Evolutionary conservation across 2,888 invertebrate species (phyloP).

Genomic region (Meloe dianella): DNA sequence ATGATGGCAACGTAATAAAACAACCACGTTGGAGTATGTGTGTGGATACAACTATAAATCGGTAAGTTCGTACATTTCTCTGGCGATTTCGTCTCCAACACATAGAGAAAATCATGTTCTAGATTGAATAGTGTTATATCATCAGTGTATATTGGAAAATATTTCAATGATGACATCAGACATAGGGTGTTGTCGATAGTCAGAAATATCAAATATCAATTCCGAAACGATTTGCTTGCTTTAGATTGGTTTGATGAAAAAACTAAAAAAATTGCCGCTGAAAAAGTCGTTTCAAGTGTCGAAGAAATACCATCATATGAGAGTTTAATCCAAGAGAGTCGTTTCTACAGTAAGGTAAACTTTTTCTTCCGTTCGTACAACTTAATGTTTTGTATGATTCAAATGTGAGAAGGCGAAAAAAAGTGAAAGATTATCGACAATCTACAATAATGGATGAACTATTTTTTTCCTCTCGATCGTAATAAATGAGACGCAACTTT

Average conservation of each 20-base stretch:
- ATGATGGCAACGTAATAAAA: constrained; percentile 38
- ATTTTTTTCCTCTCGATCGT: background rate
- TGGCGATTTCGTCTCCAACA: constrained; percentile 8
- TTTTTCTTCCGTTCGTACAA: background rate
- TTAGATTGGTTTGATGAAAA: constrained; percentile 54
- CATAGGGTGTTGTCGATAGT: constrained; percentile 47
- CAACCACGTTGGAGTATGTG: constrained; percentile 46
- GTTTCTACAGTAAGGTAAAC: constrained; percentile 44
- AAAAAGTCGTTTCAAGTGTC: constrained; percentile 48
- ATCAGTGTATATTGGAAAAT: constrained; percentile 50
- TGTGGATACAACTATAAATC: constrained; percentile 39
- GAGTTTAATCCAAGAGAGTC: constrained; percentile 42
- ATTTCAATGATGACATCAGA: constrained; percentile 49
- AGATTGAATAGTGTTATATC: constrained; percentile 43
- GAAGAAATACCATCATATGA: constrained; percentile 49
- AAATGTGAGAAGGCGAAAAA: too few species aligned
- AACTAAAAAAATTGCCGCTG: constrained; percentile 48
- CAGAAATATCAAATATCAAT: constrained; percentile 51
- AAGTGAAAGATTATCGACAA: background rate
- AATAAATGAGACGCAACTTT: background rate
- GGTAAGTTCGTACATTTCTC: constrained; percentile 37
- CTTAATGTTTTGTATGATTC: background rate
- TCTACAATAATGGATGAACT: background rate
- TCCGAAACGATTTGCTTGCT: constrained; percentile 46
- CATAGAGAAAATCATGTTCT: constrained; percentile 18